Base-by-base conservation (phyloP, 2,797 vertebrate genomes). In the Tympanoctomys barrerae region DNA sequence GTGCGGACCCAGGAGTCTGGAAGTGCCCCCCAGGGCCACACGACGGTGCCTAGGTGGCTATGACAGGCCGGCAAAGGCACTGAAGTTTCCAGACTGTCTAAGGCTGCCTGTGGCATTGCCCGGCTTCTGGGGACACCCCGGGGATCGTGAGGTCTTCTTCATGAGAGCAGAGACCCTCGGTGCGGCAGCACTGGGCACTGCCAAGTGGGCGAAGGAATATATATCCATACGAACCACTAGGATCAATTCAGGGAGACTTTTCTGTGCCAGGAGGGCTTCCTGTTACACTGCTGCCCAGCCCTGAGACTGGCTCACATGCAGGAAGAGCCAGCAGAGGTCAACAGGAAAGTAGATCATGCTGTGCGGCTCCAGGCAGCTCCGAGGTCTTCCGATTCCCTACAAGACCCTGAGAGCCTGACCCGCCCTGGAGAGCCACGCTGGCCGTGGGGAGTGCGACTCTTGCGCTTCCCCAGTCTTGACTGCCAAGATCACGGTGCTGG, bases 161-260 rank as follows among this genome's bases (percentile, higher is more conserved):
- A 31, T 24, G 22, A 75, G 61, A 46, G 24, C 3, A 26, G 28
- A 26, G 18, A 6, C n/a, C 24, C 64, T 31, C 31, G 2, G 24
- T 26, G 31, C 28, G 11, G 46, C 18, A n/a, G 5, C 10, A 1
- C 7, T 21, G 49, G 26, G 26, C 49, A 21, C n/a, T 62, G 81
- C 52, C 52, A 18, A 54, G 3, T 4, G 3, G 8, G 26, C 0
- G 5, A 57, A 81, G n/a, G 11, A 24, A 8, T 1, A 3, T 31
- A 2, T 66, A 18, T 24, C 49, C 36, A 2, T 13, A 33, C 13
- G 52, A 31, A 16, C 42, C 26, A 14, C 11, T 0, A 0, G 36
- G 46, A 54, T n/a, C 42, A 11, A 16, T 24, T 31, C 79, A 64
- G 12, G 71, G 71, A 68, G 26, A 2, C 9, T 3, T 22, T 49